These are phyloP conservation scores for Drepana arcuata DNA, from an alignment of 1,140 invertebrate genomes.

Conservation along the genomic window DNA sequence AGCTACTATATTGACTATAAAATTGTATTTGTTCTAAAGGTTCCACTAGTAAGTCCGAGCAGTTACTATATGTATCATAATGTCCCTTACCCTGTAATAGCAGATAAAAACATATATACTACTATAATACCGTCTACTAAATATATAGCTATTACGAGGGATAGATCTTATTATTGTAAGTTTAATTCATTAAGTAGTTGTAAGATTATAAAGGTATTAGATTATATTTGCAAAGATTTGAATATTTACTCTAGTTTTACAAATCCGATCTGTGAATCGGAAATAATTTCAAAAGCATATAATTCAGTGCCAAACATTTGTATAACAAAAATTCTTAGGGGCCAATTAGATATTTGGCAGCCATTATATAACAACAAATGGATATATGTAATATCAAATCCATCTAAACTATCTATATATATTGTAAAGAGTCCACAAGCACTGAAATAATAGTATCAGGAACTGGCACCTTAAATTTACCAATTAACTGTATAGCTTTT, in stretches of 20 bases:
- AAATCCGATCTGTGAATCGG: no score
- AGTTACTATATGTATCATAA: conserved; percentile 10
- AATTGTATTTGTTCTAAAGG: conserved; percentile 6
- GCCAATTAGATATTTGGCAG: conserved; percentile 6
- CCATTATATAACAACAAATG: no score
- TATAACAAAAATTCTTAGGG: conserved; percentile 5
- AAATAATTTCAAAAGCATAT: no score
- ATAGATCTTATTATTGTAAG: no score
- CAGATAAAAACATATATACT: neutral
- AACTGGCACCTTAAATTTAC: conserved; percentile 3
- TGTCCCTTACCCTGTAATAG: conserved; percentile 3
- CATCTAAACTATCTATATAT: conserved; percentile 4
- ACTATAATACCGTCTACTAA: conserved; percentile 6
- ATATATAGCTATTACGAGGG: no score
- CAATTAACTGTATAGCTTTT: conserved; percentile 3
- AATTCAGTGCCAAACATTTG: conserved; percentile 2
- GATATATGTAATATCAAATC: conserved; percentile 5
- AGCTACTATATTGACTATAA: conserved; percentile 7
- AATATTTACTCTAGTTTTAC: conserved; percentile 3
- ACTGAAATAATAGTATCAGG: conserved; percentile 2
- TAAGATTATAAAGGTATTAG: conserved; percentile 1
- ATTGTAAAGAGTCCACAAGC: conserved; percentile 1
- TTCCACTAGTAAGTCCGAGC: conserved; percentile 6
- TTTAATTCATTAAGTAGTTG: conserved; percentile 4
- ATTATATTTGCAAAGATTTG: conserved; percentile 2